Evolutionary conservation across 1,140 invertebrate species (phyloP), one percentile per base, ranked within the genome.

Genomic region (Alviniconcha marisindica): DNA sequence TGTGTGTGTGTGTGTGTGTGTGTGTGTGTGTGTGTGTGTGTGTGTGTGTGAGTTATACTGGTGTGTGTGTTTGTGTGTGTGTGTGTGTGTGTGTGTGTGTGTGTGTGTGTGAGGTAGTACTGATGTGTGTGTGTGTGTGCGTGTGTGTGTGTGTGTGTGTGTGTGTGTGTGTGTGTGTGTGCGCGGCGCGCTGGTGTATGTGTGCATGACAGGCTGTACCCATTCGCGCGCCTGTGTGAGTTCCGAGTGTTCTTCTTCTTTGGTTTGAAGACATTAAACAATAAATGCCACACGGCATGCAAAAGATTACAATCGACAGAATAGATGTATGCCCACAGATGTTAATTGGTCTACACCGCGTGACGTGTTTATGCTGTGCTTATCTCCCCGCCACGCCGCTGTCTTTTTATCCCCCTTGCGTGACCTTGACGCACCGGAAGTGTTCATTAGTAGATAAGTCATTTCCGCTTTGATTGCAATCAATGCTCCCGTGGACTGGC

Each of bases 381-480:
- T 71, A 71, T 71, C 69, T 71, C 33, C 5, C 15, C 69, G 10
- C 69, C 69, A 3, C 28, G 63, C 18, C 36, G 28, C 33, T 33
- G 28, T 38, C 36, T 21, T 71, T 71, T 40, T 38, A 40, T 71
- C n/a, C 63, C 12, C 36, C 36, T 15, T 40, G 69, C 69, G 18
- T 5, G 10, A 40, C 69, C 69, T 38, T 71, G 63, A 2, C 40
- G 69, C 36, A 40, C 69, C 69, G 69, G 69, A 71, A 71, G 69
- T 40, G 36, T 71, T 71, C 69, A 33, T 71, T 71, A 71, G 38
- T 18, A 71, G 69, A 71, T 71, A 71, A 71, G 69, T 71, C 69
- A 71, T 71, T 71, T 71, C 69, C 69, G 69, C 69, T 71, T 71
- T 7, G 38, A 71, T 71, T 71, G 69, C 69, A 71, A 42, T 40